phyloP scores from a whole-genome alignment of 2,797 vertebrate genomes.

The Pachyuromys duprasi region DNA sequence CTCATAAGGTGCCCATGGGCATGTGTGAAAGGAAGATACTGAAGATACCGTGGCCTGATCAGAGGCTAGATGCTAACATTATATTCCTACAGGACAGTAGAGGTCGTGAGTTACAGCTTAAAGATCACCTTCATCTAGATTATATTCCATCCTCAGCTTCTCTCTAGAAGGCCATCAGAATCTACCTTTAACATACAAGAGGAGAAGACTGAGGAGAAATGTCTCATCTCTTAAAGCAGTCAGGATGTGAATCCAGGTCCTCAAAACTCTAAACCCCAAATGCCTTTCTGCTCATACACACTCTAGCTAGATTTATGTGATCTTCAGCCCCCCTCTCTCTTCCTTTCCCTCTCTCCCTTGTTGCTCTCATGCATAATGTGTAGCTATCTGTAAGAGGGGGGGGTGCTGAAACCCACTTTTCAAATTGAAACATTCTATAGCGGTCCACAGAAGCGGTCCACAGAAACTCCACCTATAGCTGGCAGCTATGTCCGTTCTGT shows the following conservation, averaged over 20 bases:
- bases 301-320: background rate
- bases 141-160: background rate
- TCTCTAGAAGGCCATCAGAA: background rate
- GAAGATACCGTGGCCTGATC: background rate
- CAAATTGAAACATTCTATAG: background rate
- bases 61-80: background rate
- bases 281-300: background rate
- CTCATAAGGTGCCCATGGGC: too few relatives aligned
- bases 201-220: background rate
- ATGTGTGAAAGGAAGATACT: background rate
- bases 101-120: conserved; percentile 19
- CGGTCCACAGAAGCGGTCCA: background rate
- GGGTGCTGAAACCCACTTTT: background rate
- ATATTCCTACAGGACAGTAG: background rate
- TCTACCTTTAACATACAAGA: background rate
- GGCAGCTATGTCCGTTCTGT: fast-evolving
- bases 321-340: background rate
- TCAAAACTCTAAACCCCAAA: background rate
- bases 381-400: background rate
- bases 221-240: background rate
- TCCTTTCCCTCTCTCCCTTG: background rate
- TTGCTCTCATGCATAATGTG: background rate
- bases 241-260: background rate
- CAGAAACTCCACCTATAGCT: background rate
- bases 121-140: conserved; percentile 17